Percentiles rank a stretch among this genome's conserved stretches.
Conservation (phyloP, 2,888 invertebrate genomes). For the Petrolisthes cinctipes region DNA sequence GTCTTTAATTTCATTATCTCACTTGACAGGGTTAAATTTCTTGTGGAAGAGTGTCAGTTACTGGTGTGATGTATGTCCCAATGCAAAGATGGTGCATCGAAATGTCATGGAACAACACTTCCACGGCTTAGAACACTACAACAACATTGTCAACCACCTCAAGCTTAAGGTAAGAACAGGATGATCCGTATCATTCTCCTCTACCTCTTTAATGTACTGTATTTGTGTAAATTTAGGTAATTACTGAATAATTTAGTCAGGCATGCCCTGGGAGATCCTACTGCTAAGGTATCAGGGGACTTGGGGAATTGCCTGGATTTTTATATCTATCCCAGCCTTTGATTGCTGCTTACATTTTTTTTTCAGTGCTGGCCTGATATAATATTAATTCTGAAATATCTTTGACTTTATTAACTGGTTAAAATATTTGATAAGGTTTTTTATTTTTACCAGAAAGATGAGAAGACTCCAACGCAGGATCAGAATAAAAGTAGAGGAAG, state of each 20-base stretch:
- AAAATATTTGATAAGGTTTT: no score
- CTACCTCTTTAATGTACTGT: not conserved
- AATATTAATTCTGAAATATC: no score
- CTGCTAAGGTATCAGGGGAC: no score
- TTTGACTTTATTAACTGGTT: no score
- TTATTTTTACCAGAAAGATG: no score
- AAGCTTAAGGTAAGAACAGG: not conserved
- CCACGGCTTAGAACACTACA: not conserved
- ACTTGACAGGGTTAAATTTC: not conserved
- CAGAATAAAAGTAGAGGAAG: not conserved
- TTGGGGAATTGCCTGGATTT: no score
- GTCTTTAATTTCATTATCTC: no score
- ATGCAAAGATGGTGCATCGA: not conserved
- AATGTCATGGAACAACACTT: not conserved
- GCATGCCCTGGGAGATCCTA: not conserved
- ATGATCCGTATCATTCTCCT: no score
- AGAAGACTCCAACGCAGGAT: not conserved
- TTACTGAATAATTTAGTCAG: not conserved
- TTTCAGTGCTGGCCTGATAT: no score
- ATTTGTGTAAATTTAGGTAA: not conserved
- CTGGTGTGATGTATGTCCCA: not conserved
- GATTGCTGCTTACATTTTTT: no score
- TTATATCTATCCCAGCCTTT: no score
- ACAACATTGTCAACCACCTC: not conserved
- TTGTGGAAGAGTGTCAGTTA: not conserved